phyloP scores from a whole-genome alignment of 2,113 vertebrate species.

The Melanerpes aurifrons region DNA sequence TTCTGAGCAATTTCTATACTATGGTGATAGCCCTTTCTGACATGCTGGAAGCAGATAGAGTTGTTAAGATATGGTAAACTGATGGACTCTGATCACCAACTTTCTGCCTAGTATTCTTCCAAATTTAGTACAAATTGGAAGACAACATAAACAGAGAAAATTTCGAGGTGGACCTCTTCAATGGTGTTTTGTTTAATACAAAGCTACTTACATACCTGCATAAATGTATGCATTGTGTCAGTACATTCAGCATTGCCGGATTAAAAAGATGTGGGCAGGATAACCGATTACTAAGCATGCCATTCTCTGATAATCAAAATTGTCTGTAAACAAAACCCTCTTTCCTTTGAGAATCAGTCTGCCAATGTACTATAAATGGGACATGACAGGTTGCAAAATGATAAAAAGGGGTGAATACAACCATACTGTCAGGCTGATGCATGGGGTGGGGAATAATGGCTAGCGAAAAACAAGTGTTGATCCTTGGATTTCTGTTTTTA shows the following conservation, averaged over 20 bases:
- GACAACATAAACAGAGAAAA: not conserved
- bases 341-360: slow-evolving; percentile 67
- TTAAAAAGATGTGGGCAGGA: slow-evolving; percentile 11
- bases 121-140: not conserved
- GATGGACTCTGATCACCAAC: not conserved
- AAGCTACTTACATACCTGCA: not conserved
- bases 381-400: slow-evolving; percentile 68
- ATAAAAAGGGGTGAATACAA: slow-evolving; percentile 60
- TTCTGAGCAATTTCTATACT: not conserved
- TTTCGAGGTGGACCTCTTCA: not conserved
- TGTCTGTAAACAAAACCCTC: slow-evolving; percentile 58
- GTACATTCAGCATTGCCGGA: not conserved
- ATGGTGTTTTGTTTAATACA: not conserved
- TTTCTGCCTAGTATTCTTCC: not conserved
- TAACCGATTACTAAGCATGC: slow-evolving; percentile 30
- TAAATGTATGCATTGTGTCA: not conserved
- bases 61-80: not conserved
- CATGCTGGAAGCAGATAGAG: not conserved
- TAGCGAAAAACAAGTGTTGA: not conserved
- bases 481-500: not conserved
- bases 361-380: slow-evolving; percentile 58
- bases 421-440: slow-evolving; percentile 51
- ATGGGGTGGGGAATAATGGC: slow-evolving; percentile 19
- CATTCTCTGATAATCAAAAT: slow-evolving; percentile 55
- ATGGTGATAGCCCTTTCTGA: not conserved